phyloP scores from a whole-genome alignment of 1,140 invertebrate genomes.

The Drosophila eugracilis region DNA sequence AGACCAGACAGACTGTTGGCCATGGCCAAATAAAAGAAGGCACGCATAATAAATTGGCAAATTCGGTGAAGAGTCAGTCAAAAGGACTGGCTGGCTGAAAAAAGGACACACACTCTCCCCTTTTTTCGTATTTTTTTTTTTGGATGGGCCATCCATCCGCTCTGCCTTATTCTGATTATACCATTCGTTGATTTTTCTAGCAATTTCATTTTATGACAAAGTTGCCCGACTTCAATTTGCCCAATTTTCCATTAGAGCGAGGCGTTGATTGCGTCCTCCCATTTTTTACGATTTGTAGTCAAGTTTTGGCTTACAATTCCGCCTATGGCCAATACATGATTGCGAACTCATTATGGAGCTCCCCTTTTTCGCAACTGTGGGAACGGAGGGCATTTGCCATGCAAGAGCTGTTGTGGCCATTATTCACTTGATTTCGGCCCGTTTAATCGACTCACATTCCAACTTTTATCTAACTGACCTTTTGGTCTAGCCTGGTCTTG shows the following conservation, averaged over 20 bases:
- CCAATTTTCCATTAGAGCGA: constrained; percentile 65
- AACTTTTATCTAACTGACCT: constrained; percentile 25
- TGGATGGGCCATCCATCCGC: constrained; percentile 47
- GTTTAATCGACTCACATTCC: constrained; percentile 30
- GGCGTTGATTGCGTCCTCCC: constrained; percentile 55
- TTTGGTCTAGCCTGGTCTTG: no score
- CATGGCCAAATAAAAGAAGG: constrained; percentile 35
- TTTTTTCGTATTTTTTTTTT: no score
- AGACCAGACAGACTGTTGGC: constrained; percentile 2
- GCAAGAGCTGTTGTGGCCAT: constrained; percentile 33
- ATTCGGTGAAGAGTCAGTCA: constrained; percentile 24
- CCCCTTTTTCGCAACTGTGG: no score
- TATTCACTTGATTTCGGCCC: constrained; percentile 47
- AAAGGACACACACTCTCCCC: constrained; percentile 62
- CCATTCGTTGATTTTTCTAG: constrained; percentile 57
- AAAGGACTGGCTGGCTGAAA: constrained; percentile 21
- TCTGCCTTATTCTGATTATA: constrained; percentile 48
- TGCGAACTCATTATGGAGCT: constrained; percentile 16
- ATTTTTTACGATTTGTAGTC: constrained; percentile 33
- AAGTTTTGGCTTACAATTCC: constrained; percentile 37
- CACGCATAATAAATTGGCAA: constrained; percentile 59
- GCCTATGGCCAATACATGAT: constrained; percentile 18
- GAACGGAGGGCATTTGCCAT: constrained; percentile 18
- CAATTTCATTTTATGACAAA: constrained; percentile 75
- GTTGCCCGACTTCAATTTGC: constrained; percentile 70